Percentiles rank a stretch among this genome's conserved stretches.
Evolutionary conservation across 2,888 invertebrate species (phyloP).

Genomic region (Lottia gigantea): DNA sequence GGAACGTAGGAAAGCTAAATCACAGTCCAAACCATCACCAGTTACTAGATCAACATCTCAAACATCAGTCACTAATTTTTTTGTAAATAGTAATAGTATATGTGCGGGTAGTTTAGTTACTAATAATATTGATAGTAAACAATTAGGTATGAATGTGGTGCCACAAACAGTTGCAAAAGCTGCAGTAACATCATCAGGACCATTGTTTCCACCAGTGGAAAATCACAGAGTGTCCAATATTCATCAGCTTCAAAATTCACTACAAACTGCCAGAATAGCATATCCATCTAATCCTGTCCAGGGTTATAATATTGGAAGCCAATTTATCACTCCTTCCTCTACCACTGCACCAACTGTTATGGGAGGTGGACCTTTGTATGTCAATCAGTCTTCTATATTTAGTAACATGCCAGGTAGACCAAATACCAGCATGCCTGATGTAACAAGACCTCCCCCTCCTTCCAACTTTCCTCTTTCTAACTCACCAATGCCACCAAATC

Average conservation of each 20-base stretch:
- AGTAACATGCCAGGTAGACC: background rate
- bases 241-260: background rate
- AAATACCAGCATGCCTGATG: background rate
- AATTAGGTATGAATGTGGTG: background rate
- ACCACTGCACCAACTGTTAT: background rate
- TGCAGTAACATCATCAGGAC: background rate
- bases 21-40: background rate
- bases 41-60: background rate
- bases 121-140: background rate
- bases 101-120: background rate
- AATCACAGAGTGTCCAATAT: background rate
- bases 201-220: background rate
- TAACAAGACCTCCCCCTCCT: conserved; percentile 7
- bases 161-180: background rate
- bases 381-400: background rate
- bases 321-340: too few relatives aligned
- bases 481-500: conserved; percentile 10
- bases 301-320: background rate
- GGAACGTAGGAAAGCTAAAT: conserved; percentile 7
- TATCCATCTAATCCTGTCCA: background rate
- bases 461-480: background rate
- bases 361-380: background rate
- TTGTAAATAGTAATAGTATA: background rate
- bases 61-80: background rate
- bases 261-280: background rate